phyloP scores from a whole-genome alignment of 2,888 invertebrate species.

The Himalopsyche kuldschensis region DNA sequence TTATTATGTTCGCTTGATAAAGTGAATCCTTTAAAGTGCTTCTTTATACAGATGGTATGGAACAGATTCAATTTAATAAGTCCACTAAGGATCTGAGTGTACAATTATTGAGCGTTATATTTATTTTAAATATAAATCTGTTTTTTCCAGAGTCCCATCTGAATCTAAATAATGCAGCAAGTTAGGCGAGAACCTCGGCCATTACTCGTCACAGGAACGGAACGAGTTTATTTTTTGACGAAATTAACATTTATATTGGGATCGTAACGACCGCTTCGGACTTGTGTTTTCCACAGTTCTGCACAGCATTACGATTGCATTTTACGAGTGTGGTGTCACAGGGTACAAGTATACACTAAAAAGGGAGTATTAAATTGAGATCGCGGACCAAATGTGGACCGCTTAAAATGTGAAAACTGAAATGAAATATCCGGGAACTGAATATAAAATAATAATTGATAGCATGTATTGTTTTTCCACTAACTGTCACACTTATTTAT shows the following conservation, averaged over 20 bases:
- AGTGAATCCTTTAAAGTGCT: too few relatives aligned
- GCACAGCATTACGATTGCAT: slow-evolving; percentile 11
- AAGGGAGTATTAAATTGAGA: background rate
- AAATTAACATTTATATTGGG: slow-evolving; percentile 34
- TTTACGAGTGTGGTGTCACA: background rate
- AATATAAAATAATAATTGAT: too few relatives aligned
- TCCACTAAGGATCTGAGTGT: too few relatives aligned
- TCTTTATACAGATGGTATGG: too few relatives aligned
- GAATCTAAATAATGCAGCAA: background rate
- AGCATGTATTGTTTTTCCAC: too few relatives aligned
- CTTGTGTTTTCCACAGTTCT: slow-evolving; percentile 23
- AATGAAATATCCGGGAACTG: too few relatives aligned
- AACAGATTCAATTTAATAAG: too few relatives aligned
- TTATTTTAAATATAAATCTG: too few relatives aligned
- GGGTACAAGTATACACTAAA: background rate
- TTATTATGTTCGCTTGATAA: too few relatives aligned
- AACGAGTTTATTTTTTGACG: slow-evolving; percentile 26
- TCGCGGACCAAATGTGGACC: background rate
- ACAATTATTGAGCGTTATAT: too few relatives aligned
- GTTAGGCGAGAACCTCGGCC: background rate
- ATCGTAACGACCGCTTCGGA: slow-evolving; percentile 18
- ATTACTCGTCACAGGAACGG: slow-evolving; percentile 6
- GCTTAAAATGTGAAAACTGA: too few relatives aligned
- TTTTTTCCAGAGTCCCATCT: background rate
- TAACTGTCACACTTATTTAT: too few relatives aligned